Evolutionary conservation across 2,888 invertebrate genomes (phyloP), one percentile per base, ranked within the genome.

Genomic region (Hylaea fasciaria): DNA sequence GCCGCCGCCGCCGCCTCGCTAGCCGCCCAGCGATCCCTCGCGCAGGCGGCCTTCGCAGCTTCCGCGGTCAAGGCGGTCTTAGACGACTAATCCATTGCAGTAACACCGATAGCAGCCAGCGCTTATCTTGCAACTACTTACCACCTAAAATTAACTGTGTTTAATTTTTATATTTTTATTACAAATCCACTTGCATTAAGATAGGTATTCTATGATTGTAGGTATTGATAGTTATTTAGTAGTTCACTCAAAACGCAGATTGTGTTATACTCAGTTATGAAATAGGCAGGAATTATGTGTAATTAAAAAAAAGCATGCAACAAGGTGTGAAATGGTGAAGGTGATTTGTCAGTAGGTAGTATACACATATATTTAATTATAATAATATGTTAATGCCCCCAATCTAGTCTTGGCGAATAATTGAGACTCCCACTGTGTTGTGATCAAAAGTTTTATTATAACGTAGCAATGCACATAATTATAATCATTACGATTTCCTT

Each of bases 21-120:
- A 64, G 76, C 63, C 53, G 80, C 83, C 11, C 70, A 62, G n/a
- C 59, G 55, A 28, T 47, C 55, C 12, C 43, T 56, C 47, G 80
- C 82, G 10, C 67, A 74, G 52, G 72, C 80, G 4, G 69, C 77
- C 17, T 73, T 80, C 53, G 75, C 77, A 16, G 65, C 82, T 14
- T 48, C 11, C 81, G 85, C 85, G 13, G 68, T 68, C 49, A 89
- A 91, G 70, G 82, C 84, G 43, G 65, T 86, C 41, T 78, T 85
- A 37, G 87, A 89, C 54, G 89, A 89, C 55, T 87, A 82, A 57
- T 32, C 11, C 16, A 16, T 5, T 35, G 39, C 22, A 40, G 39
- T 41, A 29, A 29, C 40, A 12, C 12, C 17, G 3, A 11, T n/a
- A 11, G 29, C 40, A 14, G 12, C 13, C 28, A n/a, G 14, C 47